Percentiles rank a stretch among this genome's conserved stretches.
Conservation (phyloP, 2,888 invertebrate species). For the Smittia sp. region DNA sequence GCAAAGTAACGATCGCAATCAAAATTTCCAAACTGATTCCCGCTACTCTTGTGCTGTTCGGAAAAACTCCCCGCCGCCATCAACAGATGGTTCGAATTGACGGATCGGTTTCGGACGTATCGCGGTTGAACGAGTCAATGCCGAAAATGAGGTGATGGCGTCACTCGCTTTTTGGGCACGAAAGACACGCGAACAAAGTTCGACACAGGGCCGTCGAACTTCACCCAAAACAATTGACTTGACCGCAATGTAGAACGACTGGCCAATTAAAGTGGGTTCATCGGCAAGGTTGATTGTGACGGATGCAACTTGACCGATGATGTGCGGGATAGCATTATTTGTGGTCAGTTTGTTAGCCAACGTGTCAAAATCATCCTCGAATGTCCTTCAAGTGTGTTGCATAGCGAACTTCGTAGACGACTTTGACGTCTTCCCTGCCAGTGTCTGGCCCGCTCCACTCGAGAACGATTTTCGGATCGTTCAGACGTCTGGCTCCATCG, state of each 20-base stretch:
- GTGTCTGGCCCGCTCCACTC: slow-evolving; percentile 63
- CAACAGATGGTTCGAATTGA: slow-evolving; percentile 38
- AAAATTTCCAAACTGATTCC: background rate
- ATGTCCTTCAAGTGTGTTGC: slow-evolving; percentile 53
- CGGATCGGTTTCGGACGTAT: slow-evolving; percentile 16
- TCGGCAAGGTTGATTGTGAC: slow-evolving; percentile 55
- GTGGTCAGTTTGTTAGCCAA: slow-evolving; percentile 53
- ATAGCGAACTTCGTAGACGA: slow-evolving; percentile 57
- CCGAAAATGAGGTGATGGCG: background rate
- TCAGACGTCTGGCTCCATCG: slow-evolving; percentile 48
- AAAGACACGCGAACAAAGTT: slow-evolving; percentile 57
- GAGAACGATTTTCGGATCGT: slow-evolving; percentile 56
- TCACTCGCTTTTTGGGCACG: slow-evolving; percentile 2
- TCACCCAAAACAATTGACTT: slow-evolving; percentile 54
- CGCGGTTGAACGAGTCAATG: background rate
- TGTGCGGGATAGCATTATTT: slow-evolving; percentile 54
- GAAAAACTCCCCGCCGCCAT: slow-evolving; percentile 26
- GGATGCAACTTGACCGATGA: slow-evolving; percentile 57
- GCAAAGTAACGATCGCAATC: slow-evolving; percentile 44
- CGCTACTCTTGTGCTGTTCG: slow-evolving; percentile 43
- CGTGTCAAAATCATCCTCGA: slow-evolving; percentile 55
- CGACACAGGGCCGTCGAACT: slow-evolving; percentile 54
- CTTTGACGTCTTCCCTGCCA: slow-evolving; percentile 54
- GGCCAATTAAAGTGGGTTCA: slow-evolving; percentile 54
- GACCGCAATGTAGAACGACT: slow-evolving; percentile 57